phyloP scores from a whole-genome alignment of 2,797 vertebrate genomes.

The Xenops minutus region DNA sequence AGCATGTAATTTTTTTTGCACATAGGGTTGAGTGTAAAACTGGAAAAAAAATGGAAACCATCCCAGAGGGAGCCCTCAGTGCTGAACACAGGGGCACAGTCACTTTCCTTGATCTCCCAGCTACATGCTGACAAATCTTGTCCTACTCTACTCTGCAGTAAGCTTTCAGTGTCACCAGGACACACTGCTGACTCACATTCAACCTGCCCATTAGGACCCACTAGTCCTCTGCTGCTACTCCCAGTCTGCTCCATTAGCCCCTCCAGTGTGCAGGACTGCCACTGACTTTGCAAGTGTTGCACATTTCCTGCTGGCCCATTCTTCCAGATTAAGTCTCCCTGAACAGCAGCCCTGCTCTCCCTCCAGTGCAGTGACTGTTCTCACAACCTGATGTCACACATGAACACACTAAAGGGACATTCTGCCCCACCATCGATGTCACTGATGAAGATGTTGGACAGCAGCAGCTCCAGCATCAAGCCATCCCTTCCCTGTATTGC shows the following conservation, averaged over 20 bases:
- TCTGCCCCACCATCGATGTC: not conserved
- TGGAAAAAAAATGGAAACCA: not conserved
- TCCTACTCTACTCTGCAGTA: not conserved
- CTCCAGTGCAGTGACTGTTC: not conserved
- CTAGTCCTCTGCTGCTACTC: not conserved
- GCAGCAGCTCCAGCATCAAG: not conserved
- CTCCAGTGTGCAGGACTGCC: not conserved
- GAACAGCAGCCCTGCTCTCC: not conserved
- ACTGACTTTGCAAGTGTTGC: rapidly evolving
- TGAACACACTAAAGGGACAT: not conserved
- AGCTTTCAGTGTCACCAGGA: not conserved
- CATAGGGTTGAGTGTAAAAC: not conserved
- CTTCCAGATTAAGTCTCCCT: not conserved
- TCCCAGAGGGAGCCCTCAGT: not conserved
- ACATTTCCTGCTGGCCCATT: not conserved
- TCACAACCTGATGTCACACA: not conserved
- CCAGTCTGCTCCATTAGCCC: not conserved
- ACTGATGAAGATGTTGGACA: not conserved
- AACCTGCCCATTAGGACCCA: not conserved
- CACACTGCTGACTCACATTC: not conserved
- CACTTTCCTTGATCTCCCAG: not conserved
- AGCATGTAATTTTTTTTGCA: not conserved
- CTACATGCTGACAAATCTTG: not conserved
- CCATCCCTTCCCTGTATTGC: not conserved
- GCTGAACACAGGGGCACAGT: not conserved